Conservation (phyloP, 53 echinoderm and acorn worm species). For the Mesocentrotus franciscanus region DNA sequence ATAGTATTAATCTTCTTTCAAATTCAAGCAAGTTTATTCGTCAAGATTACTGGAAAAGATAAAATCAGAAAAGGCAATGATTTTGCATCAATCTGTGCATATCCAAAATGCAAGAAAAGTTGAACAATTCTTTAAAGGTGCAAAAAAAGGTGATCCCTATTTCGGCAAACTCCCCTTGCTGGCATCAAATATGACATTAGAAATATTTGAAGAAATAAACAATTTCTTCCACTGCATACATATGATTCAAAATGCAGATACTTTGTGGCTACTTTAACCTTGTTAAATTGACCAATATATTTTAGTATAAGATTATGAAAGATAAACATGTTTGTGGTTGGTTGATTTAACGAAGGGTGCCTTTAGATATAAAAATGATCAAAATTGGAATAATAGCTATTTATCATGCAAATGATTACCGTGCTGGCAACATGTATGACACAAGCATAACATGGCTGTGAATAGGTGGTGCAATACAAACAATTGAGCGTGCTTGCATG, state of each 20-base stretch:
- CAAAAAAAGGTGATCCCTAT: neutral
- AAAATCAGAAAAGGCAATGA: neutral
- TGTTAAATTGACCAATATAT: neutral
- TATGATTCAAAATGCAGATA: neutral
- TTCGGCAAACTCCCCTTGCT: neutral
- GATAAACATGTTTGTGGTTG: neutral
- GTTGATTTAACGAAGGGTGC: neutral
- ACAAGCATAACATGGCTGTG: constrained; percentile 37
- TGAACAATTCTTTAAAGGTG: neutral
- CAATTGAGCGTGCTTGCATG: constrained; percentile 16
- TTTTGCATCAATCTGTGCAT: neutral
- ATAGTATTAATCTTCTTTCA: neutral
- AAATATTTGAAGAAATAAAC: neutral
- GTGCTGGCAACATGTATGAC: constrained; percentile 43
- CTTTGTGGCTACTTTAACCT: neutral
- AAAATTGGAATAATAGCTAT: neutral
- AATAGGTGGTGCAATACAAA: constrained; percentile 22
- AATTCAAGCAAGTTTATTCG: neutral
- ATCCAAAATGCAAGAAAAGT: neutral
- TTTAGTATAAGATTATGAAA: neutral
- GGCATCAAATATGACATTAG: neutral
- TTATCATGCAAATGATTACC: constrained; percentile 26
- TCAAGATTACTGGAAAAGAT: neutral
- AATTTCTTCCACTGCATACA: neutral
- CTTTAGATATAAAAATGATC: constrained; percentile 13